Conservation (phyloP, 1,140 invertebrate species). For the Drosophila biarmipes region DNA sequence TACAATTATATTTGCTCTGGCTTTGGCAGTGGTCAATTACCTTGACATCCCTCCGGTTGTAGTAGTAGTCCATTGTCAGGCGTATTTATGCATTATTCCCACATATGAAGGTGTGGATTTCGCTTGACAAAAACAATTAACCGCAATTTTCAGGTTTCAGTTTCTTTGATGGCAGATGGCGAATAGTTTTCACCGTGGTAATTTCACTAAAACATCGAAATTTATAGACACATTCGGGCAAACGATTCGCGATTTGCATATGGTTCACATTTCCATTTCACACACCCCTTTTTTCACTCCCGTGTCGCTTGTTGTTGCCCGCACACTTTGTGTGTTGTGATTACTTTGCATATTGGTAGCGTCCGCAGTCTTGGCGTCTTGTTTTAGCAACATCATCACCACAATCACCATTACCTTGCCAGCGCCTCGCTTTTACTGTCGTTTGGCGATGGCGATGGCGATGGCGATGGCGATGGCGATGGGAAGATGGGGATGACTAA, state of each 20-base stretch:
- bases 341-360: constrained; percentile 79
- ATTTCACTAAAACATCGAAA: constrained; percentile 75
- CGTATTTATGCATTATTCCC: constrained; percentile 51
- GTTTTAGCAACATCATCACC: constrained; percentile 52
- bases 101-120: constrained; percentile 16
- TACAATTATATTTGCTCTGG: constrained; percentile 1
- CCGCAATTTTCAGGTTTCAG: constrained; percentile 53
- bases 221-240: constrained; percentile 68
- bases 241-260: constrained; percentile 71
- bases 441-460: constrained; percentile 51
- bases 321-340: constrained; percentile 50
- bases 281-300: constrained; percentile 72
- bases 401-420: constrained; percentile 33
- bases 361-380: constrained; percentile 38
- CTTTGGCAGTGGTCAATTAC: constrained; percentile 44
- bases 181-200: constrained; percentile 66
- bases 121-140: constrained; percentile 36
- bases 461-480: constrained; percentile 11
- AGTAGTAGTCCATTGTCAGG: constrained; percentile 73
- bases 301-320: constrained; percentile 32
- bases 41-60: constrained; percentile 65
- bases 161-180: constrained; percentile 30
- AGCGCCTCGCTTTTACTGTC: constrained; percentile 73
- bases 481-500: constrained; percentile 65
- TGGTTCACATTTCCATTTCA: constrained; percentile 76